A percentile compares a stretch with the other conserved stretches of the same genome.
Evolutionary conservation across 2,888 invertebrate species (phyloP).

Genomic region (Erebia palarica): DNA sequence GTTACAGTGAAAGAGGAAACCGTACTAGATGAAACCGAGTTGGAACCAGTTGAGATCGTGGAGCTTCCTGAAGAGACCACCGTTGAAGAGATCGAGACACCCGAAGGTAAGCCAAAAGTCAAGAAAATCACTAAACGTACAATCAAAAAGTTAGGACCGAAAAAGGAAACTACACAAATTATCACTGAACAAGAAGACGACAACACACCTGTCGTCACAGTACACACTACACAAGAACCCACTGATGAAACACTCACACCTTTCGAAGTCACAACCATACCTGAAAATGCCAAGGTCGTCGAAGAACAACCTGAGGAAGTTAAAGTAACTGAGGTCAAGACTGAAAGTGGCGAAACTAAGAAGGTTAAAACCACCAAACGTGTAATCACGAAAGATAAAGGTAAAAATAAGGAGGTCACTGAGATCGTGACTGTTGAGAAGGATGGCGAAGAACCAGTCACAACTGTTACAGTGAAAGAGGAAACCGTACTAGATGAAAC

Average conservation of each 20-base stretch:
- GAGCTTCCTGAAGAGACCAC: constrained; percentile 49
- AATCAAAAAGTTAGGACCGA: constrained; percentile 24
- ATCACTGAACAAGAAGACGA: constrained; percentile 53
- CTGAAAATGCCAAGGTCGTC: constrained; percentile 1
- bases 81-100: constrained; percentile 25
- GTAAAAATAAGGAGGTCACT: background rate
- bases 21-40: constrained; percentile 48
- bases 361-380: background rate
- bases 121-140: constrained; percentile 44
- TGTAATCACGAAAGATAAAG: background rate
- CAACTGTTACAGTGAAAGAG: background rate
- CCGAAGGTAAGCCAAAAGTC: constrained; percentile 52
- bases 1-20: constrained; percentile 31
- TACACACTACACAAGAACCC: constrained; percentile 35
- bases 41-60: constrained; percentile 39
- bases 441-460: background rate
- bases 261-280: constrained; percentile 33
- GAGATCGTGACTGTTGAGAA: background rate
- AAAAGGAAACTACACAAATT: constrained; percentile 48
- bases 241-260: constrained; percentile 40
- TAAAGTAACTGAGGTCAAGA: constrained; percentile 1
- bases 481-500: background rate
- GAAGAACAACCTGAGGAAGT: constrained; percentile 15
- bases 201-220: constrained; percentile 52
- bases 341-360: background rate